Evolutionary conservation across 2,888 invertebrate species (phyloP), one percentile per base, ranked within the genome.

Genomic region (Ctena decussata): DNA sequence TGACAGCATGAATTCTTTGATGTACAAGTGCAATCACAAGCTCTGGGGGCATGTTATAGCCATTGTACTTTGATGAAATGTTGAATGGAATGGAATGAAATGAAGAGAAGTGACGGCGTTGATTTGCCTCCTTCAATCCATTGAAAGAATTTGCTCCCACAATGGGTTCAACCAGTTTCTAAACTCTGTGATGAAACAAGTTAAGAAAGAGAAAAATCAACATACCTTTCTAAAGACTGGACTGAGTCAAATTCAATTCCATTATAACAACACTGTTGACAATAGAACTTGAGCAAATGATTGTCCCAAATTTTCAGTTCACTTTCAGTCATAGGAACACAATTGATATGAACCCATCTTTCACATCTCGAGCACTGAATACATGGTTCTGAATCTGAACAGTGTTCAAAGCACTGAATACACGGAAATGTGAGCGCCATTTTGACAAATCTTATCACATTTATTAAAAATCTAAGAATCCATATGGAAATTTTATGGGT

Each of bases 281-380:
- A 53, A 53, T 53, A 53, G 53, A 53, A 53, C 53, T 53, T 53
- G 21, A 53, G 53, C 21, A 53, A 53, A 15, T 53, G 53, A 53
- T 53, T 53, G 53, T 53, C 53, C 53, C 53, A 53, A 5, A n/a
- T 53, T 53, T 53, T 53, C 8, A 53, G n/a, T n/a, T 53, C 21
- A 53, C 53, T 53, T 53, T 53, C 53, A 53, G 53, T 53, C 53
- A 53, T 53, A 15, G 53, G 53, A n/a, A 53, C 53, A 53, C 53
- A 53, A 5, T 15, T 53, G n/a, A 53, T 53, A n/a, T 53, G 53
- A 53, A 53, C 53, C 53, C 53, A 53, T 53, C 53, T 53, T n/a
- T 53, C 53, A 53, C 53, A 53, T n/a, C 18, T 53, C 3, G 53
- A 53, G 21, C 53, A 53, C 53, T 53, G 53, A n/a, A 53, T 53